Base-by-base conservation (phyloP, 64 coral and sea anemone genomes). In the Pachyseris speciosa region DNA sequence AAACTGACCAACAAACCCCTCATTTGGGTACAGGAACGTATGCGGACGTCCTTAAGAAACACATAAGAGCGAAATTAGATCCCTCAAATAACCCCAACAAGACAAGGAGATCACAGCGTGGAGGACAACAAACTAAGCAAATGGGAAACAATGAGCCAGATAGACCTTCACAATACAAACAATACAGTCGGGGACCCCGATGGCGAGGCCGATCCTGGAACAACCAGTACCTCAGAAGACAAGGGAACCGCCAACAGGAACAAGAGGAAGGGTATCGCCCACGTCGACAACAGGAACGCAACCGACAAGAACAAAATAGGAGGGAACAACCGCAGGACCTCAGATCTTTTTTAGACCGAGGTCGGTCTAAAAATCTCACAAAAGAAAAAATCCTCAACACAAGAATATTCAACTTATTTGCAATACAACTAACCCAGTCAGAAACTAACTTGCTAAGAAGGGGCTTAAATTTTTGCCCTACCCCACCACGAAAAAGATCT, bases 1-100 rank as follows among this genome's bases (percentile, higher is more conserved):
- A 83, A 51, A 83, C 34, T n/a, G 12, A 30, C 52, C 8, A 60
- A 83, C 78, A 83, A 83, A 50, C 47, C 15, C 30, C 30, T 53
- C 52, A 38, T 38, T 38, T 19, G 2, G 59, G 80, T 43, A 64
- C 58, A 66, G 80, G 64, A 66, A 84, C 55, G 64, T 84, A 44
- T 7, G 59, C 57, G 37, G 80, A 84, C 25, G 36, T 84, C 59
- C 80, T 66, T 17, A 84, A 84, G 37, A 84, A 28, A 65, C 80
- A 84, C 53, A 84, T 84, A 27, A 57, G 41, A 64, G 64, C 34
- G 74, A 84, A 65, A 64, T 44, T 84, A 41, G 64, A 41, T 48
- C 34, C 36, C n/a, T 40, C 32, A 84, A 64, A 84, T 58, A 59
- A 84, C 80, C 58, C 38, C 37, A 64, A 64, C 58, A 64, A 84